phyloP scores from a whole-genome alignment of 2,113 vertebrate species.

The Scopus umbretta region DNA sequence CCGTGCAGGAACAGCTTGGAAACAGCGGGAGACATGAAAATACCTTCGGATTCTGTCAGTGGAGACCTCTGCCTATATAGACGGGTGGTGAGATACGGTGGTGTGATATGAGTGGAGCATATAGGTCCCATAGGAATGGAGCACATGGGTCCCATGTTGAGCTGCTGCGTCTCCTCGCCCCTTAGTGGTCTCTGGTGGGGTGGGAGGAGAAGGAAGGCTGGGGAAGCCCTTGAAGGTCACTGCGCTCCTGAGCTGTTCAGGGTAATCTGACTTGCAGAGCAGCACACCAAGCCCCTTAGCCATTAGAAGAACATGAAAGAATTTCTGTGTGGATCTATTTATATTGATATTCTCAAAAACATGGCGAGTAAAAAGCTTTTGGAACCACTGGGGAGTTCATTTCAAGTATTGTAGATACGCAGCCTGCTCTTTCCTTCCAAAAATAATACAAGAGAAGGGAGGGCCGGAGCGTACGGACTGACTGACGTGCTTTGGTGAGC shows the following conservation, averaged over 20 bases:
- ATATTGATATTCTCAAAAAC: not conserved
- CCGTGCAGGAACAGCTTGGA: not conserved
- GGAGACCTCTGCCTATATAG: not conserved
- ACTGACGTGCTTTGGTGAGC: rapidly evolving
- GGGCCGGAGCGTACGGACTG: rapidly evolving
- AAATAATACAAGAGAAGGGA: not conserved
- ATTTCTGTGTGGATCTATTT: not conserved
- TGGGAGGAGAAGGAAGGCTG: not conserved
- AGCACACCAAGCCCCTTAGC: not conserved
- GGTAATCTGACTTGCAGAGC: not conserved
- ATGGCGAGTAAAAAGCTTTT: not conserved
- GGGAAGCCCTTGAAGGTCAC: not conserved
- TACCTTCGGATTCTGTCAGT: not conserved
- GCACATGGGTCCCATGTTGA: rapidly evolving
- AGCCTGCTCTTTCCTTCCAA: not conserved
- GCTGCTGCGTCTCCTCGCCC: rapidly evolving
- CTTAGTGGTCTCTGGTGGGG: not conserved
- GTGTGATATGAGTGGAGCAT: not conserved
- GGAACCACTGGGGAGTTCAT: not conserved
- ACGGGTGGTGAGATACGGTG: rapidly evolving
- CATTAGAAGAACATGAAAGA: not conserved
- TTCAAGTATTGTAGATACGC: not conserved
- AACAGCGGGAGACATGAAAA: not conserved
- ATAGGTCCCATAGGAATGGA: rapidly evolving
- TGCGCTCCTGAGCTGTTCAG: rapidly evolving